Conservation (phyloP, 2,113 vertebrate species). For the Caranx melampygus region DNA sequence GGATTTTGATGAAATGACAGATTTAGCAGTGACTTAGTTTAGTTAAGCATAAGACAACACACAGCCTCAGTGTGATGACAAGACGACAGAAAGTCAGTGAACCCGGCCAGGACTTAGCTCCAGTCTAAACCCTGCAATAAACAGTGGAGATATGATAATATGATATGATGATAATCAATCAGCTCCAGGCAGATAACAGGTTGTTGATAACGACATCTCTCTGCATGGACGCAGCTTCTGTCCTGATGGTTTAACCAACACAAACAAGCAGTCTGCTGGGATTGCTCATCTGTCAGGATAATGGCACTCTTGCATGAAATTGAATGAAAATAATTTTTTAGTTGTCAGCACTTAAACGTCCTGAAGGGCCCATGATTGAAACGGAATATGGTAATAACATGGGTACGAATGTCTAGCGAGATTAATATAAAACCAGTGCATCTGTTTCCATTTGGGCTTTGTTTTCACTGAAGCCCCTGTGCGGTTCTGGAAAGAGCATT, state of each 20-base stretch:
- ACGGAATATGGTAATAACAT: conserved; percentile 43
- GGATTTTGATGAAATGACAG: neutral
- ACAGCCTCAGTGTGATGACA: neutral
- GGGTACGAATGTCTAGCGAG: conserved; percentile 39
- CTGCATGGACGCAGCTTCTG: neutral
- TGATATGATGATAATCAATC: neutral
- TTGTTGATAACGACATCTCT: neutral
- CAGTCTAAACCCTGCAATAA: neutral
- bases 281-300: conserved; percentile 27
- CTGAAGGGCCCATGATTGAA: conserved; percentile 39
- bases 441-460: conserved; percentile 75
- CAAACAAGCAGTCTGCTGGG: neutral
- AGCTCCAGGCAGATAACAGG: neutral
- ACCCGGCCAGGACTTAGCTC: neutral
- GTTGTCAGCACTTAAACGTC: conserved; percentile 38
- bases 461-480: conserved; percentile 62
- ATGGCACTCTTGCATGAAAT: conserved; percentile 29
- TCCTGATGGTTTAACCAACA: neutral
- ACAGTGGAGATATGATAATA: neutral
- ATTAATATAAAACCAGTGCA: conserved; percentile 62
- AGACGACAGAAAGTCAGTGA: neutral
- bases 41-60: neutral
- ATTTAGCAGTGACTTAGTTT: neutral
- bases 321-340: neutral
- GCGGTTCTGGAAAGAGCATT: conserved; percentile 59